Evolutionary conservation across 1,140 invertebrate genomes (phyloP), one percentile per base, ranked within the genome.

Genomic region (Globodera ellingtonae): DNA sequence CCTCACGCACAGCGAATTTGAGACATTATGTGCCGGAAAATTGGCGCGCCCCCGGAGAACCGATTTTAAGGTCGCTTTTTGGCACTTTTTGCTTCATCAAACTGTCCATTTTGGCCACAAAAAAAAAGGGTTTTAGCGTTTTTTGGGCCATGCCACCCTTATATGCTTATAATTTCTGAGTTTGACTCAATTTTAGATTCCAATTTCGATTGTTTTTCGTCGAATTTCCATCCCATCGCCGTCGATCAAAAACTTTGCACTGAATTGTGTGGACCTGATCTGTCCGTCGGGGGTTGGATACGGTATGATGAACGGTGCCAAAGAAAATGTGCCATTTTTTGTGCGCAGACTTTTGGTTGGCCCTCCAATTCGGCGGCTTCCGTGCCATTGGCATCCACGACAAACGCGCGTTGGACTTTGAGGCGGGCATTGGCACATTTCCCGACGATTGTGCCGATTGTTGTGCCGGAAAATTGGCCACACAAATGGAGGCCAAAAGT

Each of bases 361-460:
- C 80, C 47, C 46, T 81, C 46, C 48, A 81, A 24, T 81, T 81
- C 21, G 46, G 80, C 18, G 67, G 67, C 18, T 69, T 70, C 21
- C 52, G 69, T 52, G 67, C 80, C 65, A 59, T 71, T 65, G 80
- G 80, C 9, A 13, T 81, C 50, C 48, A 35, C 24, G 75, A 81
- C 66, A 67, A 52, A 46, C 52, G 67, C 24, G 62, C 69, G 66
- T 72, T 81, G 18, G 52, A 81, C 67, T 81, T 81, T 82, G 79
- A 81, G 52, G 62, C 18, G 4, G 80, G 67, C 18, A 24, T 81
- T n/a, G 35, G 56, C 15, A 81, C 62, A 46, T 81, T 81, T 47
- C 80, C 80, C 13, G 48, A 52, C 35, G 80, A 81, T 52, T 80
- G 18, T 80, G 24, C 24, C n/a, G 80, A 81, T n/a, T 83, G 56